Evolutionary conservation across 2,797 vertebrate genomes (phyloP), one percentile per base, ranked within the genome.

Genomic region (Dendrocincla fuliginosa): DNA sequence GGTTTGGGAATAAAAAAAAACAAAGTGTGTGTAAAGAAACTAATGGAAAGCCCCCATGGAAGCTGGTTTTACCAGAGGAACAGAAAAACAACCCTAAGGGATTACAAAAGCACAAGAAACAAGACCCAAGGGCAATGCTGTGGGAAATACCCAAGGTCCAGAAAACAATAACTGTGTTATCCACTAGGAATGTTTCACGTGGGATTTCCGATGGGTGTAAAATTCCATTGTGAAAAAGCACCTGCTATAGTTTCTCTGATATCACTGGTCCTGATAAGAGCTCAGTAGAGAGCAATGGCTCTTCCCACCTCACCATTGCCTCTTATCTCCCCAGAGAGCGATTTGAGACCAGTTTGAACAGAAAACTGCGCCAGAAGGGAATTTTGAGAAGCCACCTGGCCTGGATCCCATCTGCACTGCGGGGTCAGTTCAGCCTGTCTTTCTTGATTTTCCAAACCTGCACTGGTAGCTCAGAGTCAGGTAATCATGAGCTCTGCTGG

Each of bases 131-230:
- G 42, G n/a, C 41, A 46, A 56, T 2, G 24, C 37, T 46, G 28
- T 27, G 49, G 60, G 47, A 93, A 95, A 86, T n/a, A 33, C 47
- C 57, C 1, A 1, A 27, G 39, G 47, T 41, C 39, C 83, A n/a
- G 39, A 32, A 73, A 64, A 63, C 11, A 76, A 7, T 2, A 25
- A 35, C 0, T 4, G 2, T 20, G 19, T n/a, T 71, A 41, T 3
- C 9, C 30, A 25, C 3, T 16, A 12, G 67, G 37, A 69, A 76
- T 11, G 24, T 22, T 50, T 50, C 39, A 2, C 2, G 14, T 24
- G 93, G 87, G 81, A 91, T 84, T 95, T 92, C 87, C 94, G 77
- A 20, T 16, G 14, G 32, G 6, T 13, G 24, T 25, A 59, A 89
- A 83, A 70, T 35, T 13, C 60, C 84, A n/a, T 16, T 6, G 46